phyloP scores from a whole-genome alignment of 2,888 invertebrate genomes.

The Troglohyphantes excavatus region DNA sequence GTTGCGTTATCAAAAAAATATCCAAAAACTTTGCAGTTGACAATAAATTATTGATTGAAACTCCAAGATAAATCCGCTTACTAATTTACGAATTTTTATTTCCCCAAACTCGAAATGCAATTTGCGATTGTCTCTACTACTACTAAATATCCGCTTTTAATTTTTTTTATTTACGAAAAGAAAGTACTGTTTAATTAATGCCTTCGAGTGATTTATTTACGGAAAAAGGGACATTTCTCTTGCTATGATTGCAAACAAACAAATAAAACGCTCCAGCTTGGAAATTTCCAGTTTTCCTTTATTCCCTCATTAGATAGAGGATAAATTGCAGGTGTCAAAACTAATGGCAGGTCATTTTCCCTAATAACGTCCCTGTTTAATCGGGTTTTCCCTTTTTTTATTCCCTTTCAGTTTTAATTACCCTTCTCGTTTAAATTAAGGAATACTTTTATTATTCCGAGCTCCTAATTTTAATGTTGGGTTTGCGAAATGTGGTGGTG shows the following conservation, averaged over 20 bases:
- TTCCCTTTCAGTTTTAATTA: conserved; percentile 48
- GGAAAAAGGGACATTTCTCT: conserved; percentile 1
- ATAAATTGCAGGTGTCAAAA: conserved; percentile 58
- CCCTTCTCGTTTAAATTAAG: conserved; percentile 38
- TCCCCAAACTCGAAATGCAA: no score
- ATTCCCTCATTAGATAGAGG: conserved; percentile 33
- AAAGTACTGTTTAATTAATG: conserved; percentile 2
- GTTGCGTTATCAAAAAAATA: no score
- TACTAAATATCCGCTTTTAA: background rate
- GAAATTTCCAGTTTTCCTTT: conserved; percentile 31
- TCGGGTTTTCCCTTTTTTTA: conserved; percentile 22
- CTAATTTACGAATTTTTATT: no score
- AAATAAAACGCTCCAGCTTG: conserved; percentile 3
- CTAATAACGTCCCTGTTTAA: conserved; percentile 45
- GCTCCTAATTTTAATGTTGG: background rate
- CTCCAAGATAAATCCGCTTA: no score
- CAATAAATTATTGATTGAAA: no score
- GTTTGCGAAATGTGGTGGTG: background rate
- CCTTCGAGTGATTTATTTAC: conserved; percentile 31
- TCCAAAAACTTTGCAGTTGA: no score
- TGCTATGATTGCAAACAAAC: conserved; percentile 39
- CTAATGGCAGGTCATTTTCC: conserved; percentile 48
- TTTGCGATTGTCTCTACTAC: no score
- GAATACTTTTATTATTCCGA: background rate
- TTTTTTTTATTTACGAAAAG: background rate